Base-by-base conservation (phyloP, 2,113 vertebrate species). In the Dissostichus mawsoni region DNA sequence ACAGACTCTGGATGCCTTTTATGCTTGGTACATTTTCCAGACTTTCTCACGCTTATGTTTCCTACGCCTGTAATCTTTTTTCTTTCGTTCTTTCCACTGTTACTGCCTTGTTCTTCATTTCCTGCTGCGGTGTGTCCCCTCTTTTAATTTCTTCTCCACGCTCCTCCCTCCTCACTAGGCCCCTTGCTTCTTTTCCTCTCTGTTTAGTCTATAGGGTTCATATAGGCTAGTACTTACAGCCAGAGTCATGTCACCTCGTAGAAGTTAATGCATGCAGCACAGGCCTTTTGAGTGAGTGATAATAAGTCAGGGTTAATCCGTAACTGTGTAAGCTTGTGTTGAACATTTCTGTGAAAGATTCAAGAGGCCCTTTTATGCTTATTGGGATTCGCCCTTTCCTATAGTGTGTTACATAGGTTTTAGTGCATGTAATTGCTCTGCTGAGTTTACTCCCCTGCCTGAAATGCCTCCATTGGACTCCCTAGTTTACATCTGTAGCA, bases 51-150 rank as follows among this genome's bases (percentile, higher is more conserved):
- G 61, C 50, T 56, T 56, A 18, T 58, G 45, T 82, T 89, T 91
- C 73, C 71, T 78, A 33, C 36, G 74, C 41, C 61, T 78, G 47
- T 29, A 29, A 29, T 61, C 41, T 83, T 52, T 48, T 58, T 61
- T 50, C 25, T 29, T 29, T 29, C 25, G 25, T 47, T 69, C 51
- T 72, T 87, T 81, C 80, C 74, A 82, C 74, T 63, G 50, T 71
- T 81, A 33, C 81, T 73, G 63, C 74, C 73, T 83, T 83, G 64
- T 90, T 83, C 51, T 82, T 91, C 64, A 86, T 89, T 86, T 92
- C 81, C 83, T 88, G 80, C 76, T 79, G 57, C 78, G 78, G 7
- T 25, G 10, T 69, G 62, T 78, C 74, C 70, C 51, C 36, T 80
- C 68, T 83, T 87, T 76, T 74, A 68, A 78, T 69, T 82, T 76